Conservation (phyloP, 2,797 vertebrate genomes). For the Phoebastria nigripes region DNA sequence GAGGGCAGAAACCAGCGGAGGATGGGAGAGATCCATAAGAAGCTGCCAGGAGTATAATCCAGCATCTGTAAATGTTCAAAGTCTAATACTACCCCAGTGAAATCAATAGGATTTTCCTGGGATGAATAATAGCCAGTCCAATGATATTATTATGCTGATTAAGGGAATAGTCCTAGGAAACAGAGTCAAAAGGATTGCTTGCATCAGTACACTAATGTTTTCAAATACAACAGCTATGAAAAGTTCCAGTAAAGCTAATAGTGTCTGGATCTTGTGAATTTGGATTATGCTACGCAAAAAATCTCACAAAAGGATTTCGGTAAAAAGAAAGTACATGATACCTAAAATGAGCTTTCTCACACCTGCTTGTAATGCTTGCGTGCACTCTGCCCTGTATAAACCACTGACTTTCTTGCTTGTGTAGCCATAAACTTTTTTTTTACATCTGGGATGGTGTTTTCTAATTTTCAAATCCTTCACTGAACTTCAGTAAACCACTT, state of each 20-base stretch:
- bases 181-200: not conserved
- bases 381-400: not conserved
- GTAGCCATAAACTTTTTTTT: not conserved
- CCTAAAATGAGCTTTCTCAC: not conserved
- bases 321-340: not conserved
- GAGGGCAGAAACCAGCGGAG: not conserved
- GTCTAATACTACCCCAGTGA: not conserved
- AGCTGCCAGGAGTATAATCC: constrained; percentile 39
- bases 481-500: not conserved
- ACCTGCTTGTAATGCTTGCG: not conserved
- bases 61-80: constrained; percentile 34
- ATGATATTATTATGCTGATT: constrained; percentile 27
- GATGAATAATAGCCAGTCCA: constrained; percentile 2
- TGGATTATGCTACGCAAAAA: not conserved
- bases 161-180: not conserved
- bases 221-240: not conserved
- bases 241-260: not conserved
- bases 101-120: constrained; percentile 47
- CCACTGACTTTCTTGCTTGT: not conserved
- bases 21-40: constrained; percentile 26
- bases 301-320: not conserved
- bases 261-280: not conserved
- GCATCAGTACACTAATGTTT: not conserved
- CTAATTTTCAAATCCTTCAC: not conserved
- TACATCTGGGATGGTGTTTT: not conserved